These are phyloP conservation scores for Theocolax elegans DNA, from an alignment of 1,140 invertebrate species.

Conservation along the genomic window DNA sequence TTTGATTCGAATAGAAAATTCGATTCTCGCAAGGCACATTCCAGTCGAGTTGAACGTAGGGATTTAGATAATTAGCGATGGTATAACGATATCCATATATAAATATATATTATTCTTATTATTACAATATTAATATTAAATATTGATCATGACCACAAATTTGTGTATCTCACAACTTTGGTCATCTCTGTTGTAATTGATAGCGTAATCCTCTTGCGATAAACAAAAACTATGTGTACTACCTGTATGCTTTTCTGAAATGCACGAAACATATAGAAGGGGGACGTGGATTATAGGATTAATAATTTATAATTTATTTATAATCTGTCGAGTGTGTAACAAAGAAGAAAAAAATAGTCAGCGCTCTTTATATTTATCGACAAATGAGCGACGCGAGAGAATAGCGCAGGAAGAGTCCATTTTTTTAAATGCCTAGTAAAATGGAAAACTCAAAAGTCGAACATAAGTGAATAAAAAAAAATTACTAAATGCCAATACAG, in stretches of 20 bases:
- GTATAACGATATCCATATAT: constrained; percentile 53
- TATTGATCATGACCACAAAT: constrained; percentile 53
- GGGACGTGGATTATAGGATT: constrained; percentile 66
- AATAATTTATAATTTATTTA: constrained; percentile 68
- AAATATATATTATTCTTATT: constrained; percentile 29
- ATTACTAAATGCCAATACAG: constrained; percentile 10
- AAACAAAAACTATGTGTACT: constrained; percentile 63
- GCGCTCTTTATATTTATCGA: constrained; percentile 47
- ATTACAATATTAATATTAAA: constrained; percentile 51
- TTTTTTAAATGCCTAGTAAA: constrained; percentile 47
- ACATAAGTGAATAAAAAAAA: constrained; percentile 27
- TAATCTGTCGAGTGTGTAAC: constrained; percentile 50
- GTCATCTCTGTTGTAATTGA: constrained; percentile 60
- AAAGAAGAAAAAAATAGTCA: constrained; percentile 42
- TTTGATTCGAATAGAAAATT: constrained; percentile 32
- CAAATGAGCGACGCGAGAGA: constrained; percentile 20
- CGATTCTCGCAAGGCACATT: constrained; percentile 54
- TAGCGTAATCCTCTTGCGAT: constrained; percentile 63
- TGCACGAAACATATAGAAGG: constrained; percentile 77
- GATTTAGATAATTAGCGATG: constrained; percentile 59
- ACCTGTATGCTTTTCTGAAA: constrained; percentile 74
- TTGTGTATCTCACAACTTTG: constrained; percentile 50
- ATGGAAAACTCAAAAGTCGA: constrained; percentile 26
- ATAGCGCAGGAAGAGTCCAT: constrained; percentile 31
- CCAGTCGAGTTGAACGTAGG: constrained; percentile 61